A percentile compares a stretch with the other conserved stretches of the same genome.
phyloP scores from a whole-genome alignment of 2,113 vertebrate species.

The Osmerus mordax region DNA sequence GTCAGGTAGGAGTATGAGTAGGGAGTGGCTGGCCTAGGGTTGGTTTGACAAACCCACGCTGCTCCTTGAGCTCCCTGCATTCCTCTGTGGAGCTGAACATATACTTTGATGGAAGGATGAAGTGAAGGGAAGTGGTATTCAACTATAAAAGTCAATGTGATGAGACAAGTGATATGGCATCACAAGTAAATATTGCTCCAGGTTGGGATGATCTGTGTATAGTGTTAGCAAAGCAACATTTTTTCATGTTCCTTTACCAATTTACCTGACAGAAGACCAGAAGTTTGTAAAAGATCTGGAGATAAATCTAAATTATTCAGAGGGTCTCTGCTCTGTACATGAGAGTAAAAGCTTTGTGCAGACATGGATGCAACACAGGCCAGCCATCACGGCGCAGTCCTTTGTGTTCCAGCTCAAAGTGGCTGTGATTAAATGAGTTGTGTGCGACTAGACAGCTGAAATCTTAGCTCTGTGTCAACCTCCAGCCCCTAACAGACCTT shows the following conservation, averaged over 20 bases:
- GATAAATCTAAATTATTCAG: constrained; percentile 32
- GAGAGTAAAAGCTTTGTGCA: constrained; percentile 28
- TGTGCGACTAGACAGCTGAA: constrained; percentile 9
- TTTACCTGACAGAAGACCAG: constrained; percentile 34
- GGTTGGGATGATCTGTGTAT: constrained; percentile 13
- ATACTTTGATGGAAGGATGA: constrained; percentile 19
- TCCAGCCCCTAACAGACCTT: not conserved
- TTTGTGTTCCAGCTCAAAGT: constrained; percentile 33
- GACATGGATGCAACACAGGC: not conserved
- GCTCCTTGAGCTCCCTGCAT: not conserved
- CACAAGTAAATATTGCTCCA: constrained; percentile 4
- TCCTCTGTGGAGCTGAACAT: constrained; percentile 8
- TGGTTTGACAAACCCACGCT: not conserved
- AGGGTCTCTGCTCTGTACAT: constrained; percentile 7
- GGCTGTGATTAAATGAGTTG: constrained; percentile 22
- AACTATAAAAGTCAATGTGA: constrained; percentile 16
- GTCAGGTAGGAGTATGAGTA: constrained; percentile 1
- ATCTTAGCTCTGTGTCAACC: not conserved
- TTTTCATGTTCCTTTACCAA: constrained; percentile 20
- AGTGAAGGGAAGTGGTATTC: constrained; percentile 21
- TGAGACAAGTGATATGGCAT: not conserved
- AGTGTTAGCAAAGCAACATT: constrained; percentile 12
- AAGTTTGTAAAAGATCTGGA: constrained; percentile 21
- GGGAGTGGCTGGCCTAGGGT: not conserved
- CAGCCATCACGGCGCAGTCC: constrained; percentile 4